phyloP scores from a whole-genome alignment of 2,113 vertebrate genomes.

The Guaruba guarouba region DNA sequence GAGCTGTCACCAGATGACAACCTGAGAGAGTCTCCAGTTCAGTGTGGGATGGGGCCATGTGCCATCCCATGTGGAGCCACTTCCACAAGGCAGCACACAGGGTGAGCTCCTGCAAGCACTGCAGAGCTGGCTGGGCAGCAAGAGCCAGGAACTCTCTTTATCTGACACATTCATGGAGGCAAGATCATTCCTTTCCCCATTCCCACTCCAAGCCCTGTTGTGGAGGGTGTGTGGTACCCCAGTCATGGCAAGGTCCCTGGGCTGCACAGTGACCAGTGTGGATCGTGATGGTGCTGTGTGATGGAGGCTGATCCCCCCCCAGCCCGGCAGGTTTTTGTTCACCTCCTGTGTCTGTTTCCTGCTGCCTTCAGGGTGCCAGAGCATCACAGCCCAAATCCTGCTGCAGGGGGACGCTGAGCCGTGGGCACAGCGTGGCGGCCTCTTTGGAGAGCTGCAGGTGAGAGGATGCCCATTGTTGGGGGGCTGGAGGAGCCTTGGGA shows the following conservation, averaged over 20 bases:
- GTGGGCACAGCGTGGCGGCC: slow-evolving; percentile 80
- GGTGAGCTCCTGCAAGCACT: background rate
- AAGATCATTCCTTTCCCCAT: background rate
- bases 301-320: background rate
- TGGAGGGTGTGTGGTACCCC: background rate
- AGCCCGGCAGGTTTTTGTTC: background rate
- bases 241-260: rapidly evolving
- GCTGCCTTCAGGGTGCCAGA: slow-evolving; percentile 79
- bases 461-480: rapidly evolving
- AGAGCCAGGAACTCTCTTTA: background rate
- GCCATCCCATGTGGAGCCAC: background rate
- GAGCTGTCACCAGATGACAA: background rate
- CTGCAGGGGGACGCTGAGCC: slow-evolving; percentile 78
- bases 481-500: background rate
- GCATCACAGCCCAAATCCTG: slow-evolving; percentile 66
- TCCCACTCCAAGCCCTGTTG: no score
- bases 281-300: rapidly evolving
- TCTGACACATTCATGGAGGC: background rate
- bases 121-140: background rate
- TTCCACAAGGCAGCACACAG: background rate
- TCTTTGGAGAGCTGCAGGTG: slow-evolving; percentile 88
- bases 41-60: rapidly evolving
- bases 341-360: background rate
- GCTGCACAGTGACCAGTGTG: background rate
- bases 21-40: background rate